A percentile compares a stretch with the other conserved stretches of the same genome.
phyloP scores from a whole-genome alignment of 2,888 invertebrate genomes.

The Drosophila limbata region DNA sequence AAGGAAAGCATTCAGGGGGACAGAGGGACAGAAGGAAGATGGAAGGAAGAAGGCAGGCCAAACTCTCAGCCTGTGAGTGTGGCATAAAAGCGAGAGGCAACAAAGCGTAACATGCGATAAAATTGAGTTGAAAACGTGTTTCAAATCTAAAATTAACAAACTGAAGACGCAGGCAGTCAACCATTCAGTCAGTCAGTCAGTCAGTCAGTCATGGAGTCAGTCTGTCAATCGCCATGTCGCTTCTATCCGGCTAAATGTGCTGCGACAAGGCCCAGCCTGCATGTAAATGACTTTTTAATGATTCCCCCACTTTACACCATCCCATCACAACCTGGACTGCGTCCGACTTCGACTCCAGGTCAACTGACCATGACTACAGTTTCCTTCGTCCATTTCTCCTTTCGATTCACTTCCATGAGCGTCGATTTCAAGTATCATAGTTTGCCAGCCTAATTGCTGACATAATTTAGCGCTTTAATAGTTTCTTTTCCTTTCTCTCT shows the following conservation, averaged over 20 bases:
- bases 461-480: conserved; percentile 73
- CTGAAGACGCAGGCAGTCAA: conserved; percentile 52
- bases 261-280: conserved; percentile 65
- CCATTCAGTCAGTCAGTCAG: conserved; percentile 35
- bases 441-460: conserved; percentile 73
- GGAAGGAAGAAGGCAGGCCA: background rate
- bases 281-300: conserved; percentile 81
- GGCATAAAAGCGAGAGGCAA: conserved; percentile 74
- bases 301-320: conserved; percentile 42
- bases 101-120: conserved; percentile 84
- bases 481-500: conserved; percentile 53
- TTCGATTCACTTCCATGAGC: conserved; percentile 23
- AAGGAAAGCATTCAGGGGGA: background rate
- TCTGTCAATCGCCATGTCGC: conserved; percentile 33
- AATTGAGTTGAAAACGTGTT: conserved; percentile 84
- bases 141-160: conserved; percentile 83
- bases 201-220: conserved; percentile 22
- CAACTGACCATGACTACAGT: conserved; percentile 6
- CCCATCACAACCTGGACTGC: background rate
- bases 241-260: conserved; percentile 59
- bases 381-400: background rate
- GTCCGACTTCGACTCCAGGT: background rate
- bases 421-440: conserved; percentile 65
- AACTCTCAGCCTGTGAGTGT: conserved; percentile 27
- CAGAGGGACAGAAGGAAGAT: background rate